Conservation (phyloP, 2,113 vertebrate genomes). For the Hucho hucho region DNA sequence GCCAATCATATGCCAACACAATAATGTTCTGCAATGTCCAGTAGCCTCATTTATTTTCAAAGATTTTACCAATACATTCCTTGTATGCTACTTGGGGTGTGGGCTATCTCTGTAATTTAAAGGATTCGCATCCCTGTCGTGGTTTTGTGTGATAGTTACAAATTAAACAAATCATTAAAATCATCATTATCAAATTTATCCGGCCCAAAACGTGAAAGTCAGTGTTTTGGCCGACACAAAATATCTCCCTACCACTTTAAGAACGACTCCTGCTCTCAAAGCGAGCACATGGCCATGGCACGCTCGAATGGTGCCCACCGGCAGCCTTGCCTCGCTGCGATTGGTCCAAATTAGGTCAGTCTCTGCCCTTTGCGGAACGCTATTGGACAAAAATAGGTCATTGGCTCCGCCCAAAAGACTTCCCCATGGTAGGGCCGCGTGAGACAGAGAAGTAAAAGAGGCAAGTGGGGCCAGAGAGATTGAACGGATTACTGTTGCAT, state of each 20-base stretch:
- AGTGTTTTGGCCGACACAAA: no score
- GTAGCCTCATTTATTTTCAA: no score
- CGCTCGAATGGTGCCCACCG: constrained; percentile 69
- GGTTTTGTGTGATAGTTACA: no score
- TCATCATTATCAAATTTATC: no score
- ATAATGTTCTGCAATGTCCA: no score
- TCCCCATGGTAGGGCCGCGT: constrained; percentile 75
- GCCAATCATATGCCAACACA: no score
- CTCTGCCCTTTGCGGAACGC: constrained; percentile 29
- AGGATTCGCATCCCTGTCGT: no score
- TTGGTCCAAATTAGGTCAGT: constrained; percentile 79
- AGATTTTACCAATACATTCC: no score
- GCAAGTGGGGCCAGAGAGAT: constrained; percentile 14
- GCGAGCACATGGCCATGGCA: constrained; percentile 72
- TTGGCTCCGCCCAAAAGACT: constrained; percentile 69
- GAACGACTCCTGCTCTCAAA: background rate
- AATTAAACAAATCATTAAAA: no score
- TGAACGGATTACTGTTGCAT: constrained; percentile 41
- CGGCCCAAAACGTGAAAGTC: no score
- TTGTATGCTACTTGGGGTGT: no score
- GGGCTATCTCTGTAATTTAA: no score
- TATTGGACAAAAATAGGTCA: constrained; percentile 76
- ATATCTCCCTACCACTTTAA: background rate
- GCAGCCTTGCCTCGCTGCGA: constrained; percentile 49
- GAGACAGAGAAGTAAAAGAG: constrained; percentile 54